phyloP scores from a whole-genome alignment of 2,888 invertebrate genomes.

The Mimas tiliae region DNA sequence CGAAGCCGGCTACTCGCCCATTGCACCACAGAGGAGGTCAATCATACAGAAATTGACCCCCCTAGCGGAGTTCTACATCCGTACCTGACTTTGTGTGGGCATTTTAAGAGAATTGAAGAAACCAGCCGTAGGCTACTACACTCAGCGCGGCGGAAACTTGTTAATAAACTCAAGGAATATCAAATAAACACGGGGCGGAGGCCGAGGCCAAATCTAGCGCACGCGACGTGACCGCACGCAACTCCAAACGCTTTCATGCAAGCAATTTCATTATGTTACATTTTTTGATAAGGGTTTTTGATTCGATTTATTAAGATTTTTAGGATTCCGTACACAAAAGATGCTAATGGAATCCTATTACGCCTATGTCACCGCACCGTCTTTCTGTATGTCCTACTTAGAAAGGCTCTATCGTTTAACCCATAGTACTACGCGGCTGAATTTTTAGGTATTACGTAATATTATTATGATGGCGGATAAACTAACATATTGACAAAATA shows the following conservation, averaged over 20 bases:
- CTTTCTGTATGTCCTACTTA: too few relatives aligned
- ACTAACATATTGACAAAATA: too few relatives aligned
- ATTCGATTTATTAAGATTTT: not conserved
- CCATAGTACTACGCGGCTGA: too few relatives aligned
- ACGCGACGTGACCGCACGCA: slow-evolving; percentile 2
- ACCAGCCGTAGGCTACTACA: slow-evolving; percentile 5
- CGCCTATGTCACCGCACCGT: too few relatives aligned
- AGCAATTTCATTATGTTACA: not conserved
- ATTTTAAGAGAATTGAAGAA: not conserved
- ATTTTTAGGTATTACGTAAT: too few relatives aligned
- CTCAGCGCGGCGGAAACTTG: slow-evolving; percentile 1
- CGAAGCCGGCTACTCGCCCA: too few relatives aligned
- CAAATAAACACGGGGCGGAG: slow-evolving; percentile 20
- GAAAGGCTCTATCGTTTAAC: too few relatives aligned
- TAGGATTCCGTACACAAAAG: too few relatives aligned
- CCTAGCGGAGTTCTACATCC: not conserved
- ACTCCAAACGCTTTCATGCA: not conserved
- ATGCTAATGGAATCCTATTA: too few relatives aligned
- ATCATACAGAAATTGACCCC: too few relatives aligned
- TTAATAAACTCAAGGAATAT: slow-evolving; percentile 21
- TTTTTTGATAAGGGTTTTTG: not conserved
- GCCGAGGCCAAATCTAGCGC: not conserved
- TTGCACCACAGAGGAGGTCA: too few relatives aligned
- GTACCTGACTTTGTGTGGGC: not conserved
- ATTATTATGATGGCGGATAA: too few relatives aligned